phyloP scores from a whole-genome alignment of 2,113 vertebrate genomes.

The Lichenostomus cassidix region DNA sequence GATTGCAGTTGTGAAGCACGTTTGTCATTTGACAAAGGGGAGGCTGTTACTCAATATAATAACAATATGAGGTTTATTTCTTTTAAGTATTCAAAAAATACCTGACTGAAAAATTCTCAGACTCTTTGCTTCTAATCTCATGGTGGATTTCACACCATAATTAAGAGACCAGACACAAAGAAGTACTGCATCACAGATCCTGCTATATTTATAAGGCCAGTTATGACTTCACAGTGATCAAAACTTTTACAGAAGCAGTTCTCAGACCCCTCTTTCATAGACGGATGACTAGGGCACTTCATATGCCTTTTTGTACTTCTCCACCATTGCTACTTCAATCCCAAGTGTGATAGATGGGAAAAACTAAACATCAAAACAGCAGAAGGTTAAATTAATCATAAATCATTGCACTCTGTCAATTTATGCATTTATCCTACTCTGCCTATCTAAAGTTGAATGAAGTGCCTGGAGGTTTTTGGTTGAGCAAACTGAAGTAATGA shows the following conservation, averaged over 20 bases:
- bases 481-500: slow-evolving; percentile 39
- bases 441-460: background rate
- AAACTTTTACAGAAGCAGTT: background rate
- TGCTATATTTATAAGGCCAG: background rate
- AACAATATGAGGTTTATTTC: background rate
- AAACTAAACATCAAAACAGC: background rate
- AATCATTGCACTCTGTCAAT: background rate
- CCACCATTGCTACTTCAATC: background rate
- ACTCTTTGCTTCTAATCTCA: background rate
- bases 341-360: background rate
- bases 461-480: slow-evolving; percentile 16
- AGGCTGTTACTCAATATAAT: background rate
- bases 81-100: background rate
- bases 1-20: background rate
- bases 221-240: background rate
- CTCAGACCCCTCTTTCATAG: background rate
- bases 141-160: background rate
- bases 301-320: background rate
- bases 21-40: background rate
- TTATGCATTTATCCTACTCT: slow-evolving; percentile 16
- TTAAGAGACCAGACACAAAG: background rate
- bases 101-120: background rate
- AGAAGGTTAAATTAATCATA: background rate
- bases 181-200: background rate
- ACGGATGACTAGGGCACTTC: background rate